Base-by-base conservation (phyloP, 1,140 invertebrate species). In the Drosophila nasuta region DNA sequence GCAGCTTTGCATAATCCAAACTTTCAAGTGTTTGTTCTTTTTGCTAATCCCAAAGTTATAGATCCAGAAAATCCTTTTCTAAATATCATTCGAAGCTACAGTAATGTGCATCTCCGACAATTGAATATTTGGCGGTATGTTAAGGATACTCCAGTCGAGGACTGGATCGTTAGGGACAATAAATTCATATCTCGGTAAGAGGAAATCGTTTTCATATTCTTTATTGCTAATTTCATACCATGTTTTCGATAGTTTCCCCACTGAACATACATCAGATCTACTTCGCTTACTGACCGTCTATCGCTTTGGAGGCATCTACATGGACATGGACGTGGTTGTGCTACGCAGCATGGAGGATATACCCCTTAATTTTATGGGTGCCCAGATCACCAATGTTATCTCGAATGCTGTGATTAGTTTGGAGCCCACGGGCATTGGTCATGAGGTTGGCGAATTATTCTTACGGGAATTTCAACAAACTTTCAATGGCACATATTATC, bases 251-350 rank as follows among this genome's bases (percentile, higher is more conserved):
- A 64, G 62, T 15, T 64, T 30, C 41, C 35, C 38, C 6, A 64
- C 35, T 1, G 62, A 64, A 3, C 62, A 64, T 5, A 54, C 49
- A 0, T 64, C 62, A 1, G 62, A 64, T 38, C 17, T 64, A 15
- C 85, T 96, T 17, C 93, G 96, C 66, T 96, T 95, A 73, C 78
- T 96, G 8, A 95, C 95, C 0, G 87, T 97, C 1, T 96, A 95
- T 94, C 96, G 96, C 86, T 96, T 94, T 66, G 96, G 96, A 28
- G 96, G 96, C 1, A 95, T 96, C 49, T 97, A 97, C 88, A 82
- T 97, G 38, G 96, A 97, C 77, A 88, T 96, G 51, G 96, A 97
- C 79, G 94, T 97, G 1, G 94, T 97, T 7, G 93, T 96, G 1
- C 94, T 94, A 3, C 95, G 94, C 67, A 94, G 93, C 8, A 86